phyloP scores from a whole-genome alignment of 2,113 vertebrate genomes.

The Anguilla japonica region DNA sequence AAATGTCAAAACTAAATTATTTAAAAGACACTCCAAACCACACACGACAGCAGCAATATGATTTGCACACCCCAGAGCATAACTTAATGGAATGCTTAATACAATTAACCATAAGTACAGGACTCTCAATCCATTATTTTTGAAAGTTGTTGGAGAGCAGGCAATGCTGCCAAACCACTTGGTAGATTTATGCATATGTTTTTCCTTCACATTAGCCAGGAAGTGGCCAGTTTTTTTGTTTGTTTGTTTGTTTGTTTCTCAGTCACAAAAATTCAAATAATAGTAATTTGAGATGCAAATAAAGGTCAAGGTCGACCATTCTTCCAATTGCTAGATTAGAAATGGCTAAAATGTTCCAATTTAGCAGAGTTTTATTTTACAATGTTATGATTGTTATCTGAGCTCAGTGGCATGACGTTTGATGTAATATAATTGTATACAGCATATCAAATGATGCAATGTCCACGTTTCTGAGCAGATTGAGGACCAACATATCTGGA shows the following conservation, averaged over 20 bases:
- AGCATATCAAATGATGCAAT: too few species aligned
- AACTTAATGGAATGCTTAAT: slow-evolving; percentile 3
- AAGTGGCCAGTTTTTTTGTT: neutral
- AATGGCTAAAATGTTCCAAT: too few species aligned
- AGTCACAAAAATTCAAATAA: neutral
- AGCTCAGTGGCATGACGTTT: too few species aligned
- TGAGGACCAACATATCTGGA: too few species aligned
- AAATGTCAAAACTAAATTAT: neutral
- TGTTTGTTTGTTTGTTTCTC: neutral
- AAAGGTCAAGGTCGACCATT: too few species aligned
- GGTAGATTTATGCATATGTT: neutral
- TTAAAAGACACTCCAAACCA: neutral
- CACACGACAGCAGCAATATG: neutral
- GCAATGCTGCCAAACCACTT: neutral
- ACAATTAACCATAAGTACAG: neutral
- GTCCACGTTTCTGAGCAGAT: too few species aligned
- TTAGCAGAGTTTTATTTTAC: too few species aligned
- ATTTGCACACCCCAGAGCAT: neutral
- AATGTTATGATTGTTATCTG: too few species aligned
- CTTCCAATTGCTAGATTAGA: too few species aligned
- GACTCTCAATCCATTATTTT: neutral
- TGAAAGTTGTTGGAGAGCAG: neutral
- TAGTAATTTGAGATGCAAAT: too few species aligned
- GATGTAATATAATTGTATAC: too few species aligned
- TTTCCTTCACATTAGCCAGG: neutral